phyloP scores from a whole-genome alignment of 1,140 invertebrate genomes.

The Drosophila santomea region DNA sequence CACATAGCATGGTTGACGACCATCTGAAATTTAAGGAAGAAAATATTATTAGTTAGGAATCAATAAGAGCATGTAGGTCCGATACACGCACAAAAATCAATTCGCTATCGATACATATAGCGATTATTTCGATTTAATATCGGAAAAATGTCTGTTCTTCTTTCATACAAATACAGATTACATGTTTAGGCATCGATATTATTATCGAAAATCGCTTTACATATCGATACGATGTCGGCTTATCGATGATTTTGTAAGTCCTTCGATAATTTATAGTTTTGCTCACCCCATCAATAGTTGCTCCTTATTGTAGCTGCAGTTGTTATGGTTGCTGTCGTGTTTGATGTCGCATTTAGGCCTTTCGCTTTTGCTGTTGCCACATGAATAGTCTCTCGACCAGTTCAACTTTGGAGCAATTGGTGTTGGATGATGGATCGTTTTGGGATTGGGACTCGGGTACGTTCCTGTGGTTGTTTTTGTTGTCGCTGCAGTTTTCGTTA shows the following conservation, averaged over 20 bases:
- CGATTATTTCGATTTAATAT: neutral
- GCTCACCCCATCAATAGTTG: conserved; percentile 69
- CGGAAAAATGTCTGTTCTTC: no score
- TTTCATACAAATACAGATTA: no score
- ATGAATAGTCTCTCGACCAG: conserved; percentile 71
- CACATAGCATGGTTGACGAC: conserved; percentile 47
- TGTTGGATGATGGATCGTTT: conserved; percentile 52
- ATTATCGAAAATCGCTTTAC: no score
- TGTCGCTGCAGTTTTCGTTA: conserved; percentile 31
- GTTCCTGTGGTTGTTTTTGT: conserved; percentile 27
- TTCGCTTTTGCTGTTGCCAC: conserved; percentile 76
- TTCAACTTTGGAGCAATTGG: conserved; percentile 72
- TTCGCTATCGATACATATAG: neutral
- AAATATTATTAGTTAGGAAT: conserved; percentile 5
- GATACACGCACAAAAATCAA: no score
- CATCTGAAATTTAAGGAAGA: conserved; percentile 58
- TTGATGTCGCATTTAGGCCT: conserved; percentile 49
- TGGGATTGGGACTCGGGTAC: conserved; percentile 35
- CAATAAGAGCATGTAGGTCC: neutral
- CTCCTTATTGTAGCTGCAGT: conserved; percentile 46
- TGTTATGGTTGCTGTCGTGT: conserved; percentile 35
- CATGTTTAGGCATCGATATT: no score
- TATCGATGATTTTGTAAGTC: neutral
- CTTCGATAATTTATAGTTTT: neutral
- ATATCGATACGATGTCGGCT: neutral